Percentiles rank a stretch among this genome's conserved stretches.
Evolutionary conservation across 2,888 invertebrate species (phyloP).

Genomic region (Pyrrhosoma nymphula): DNA sequence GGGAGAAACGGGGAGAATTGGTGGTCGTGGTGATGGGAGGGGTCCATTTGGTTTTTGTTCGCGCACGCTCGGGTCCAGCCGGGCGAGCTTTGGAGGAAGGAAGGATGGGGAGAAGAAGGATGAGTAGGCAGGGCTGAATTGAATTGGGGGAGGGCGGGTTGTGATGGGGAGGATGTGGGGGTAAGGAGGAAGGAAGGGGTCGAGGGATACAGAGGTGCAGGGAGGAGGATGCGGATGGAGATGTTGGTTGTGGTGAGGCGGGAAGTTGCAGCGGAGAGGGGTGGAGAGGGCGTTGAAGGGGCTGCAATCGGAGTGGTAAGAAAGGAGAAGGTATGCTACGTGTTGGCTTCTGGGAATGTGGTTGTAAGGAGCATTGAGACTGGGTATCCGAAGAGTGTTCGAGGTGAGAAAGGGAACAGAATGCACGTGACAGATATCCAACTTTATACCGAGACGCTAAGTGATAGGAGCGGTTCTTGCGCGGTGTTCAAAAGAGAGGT

Average conservation of each 20-base stretch:
- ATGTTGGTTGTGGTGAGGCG: background rate
- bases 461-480: background rate
- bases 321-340: too few species aligned
- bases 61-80: background rate
- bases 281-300: too few species aligned
- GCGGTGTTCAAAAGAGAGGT: background rate
- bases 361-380: too few species aligned
- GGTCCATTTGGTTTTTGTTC: background rate
- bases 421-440: background rate
- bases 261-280: background rate
- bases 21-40: background rate
- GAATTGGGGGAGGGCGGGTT: background rate
- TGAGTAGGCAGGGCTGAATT: constrained; percentile 6
- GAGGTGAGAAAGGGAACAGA: background rate
- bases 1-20: background rate
- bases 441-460: background rate
- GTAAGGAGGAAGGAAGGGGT: background rate
- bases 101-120: background rate
- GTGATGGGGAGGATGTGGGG: background rate
- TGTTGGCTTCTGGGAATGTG: too few species aligned
- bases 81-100: background rate
- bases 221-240: background rate
- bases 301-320: too few species aligned
- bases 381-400: too few species aligned
- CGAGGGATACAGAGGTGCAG: background rate